Evolutionary conservation across 2,113 vertebrate genomes (phyloP).

Genomic region (Mugil cephalus): DNA sequence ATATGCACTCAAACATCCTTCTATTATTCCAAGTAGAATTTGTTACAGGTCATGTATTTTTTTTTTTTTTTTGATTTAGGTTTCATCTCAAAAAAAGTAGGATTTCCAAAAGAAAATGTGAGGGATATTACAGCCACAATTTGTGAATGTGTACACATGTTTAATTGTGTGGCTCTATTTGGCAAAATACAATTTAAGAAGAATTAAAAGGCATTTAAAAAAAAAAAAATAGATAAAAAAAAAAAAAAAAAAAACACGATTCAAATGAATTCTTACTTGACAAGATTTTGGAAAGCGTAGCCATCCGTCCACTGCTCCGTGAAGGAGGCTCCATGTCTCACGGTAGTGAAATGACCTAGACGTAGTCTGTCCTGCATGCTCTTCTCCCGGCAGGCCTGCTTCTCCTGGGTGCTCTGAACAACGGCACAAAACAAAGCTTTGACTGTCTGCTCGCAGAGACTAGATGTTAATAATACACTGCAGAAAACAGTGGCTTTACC

Average conservation of each 20-base stretch:
- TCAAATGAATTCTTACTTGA: slow-evolving; percentile 88
- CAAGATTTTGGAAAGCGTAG: slow-evolving; percentile 99
- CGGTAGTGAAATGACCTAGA: slow-evolving; percentile 98
- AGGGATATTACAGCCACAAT: too few relatives aligned
- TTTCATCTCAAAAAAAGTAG: too few relatives aligned
- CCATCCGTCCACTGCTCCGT: slow-evolving; percentile 99
- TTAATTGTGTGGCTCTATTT: too few relatives aligned
- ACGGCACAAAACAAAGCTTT: slow-evolving; percentile 1
- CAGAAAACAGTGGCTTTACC: slow-evolving; percentile 74
- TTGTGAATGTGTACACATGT: too few relatives aligned
- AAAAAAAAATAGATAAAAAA: not conserved
- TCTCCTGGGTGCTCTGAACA: slow-evolving; percentile 96
- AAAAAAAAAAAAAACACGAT: too few relatives aligned
- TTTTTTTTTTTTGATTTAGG: too few relatives aligned
- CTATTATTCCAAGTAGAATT: too few relatives aligned
- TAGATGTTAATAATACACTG: not conserved
- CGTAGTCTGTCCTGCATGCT: slow-evolving; percentile 99
- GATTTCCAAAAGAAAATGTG: too few relatives aligned
- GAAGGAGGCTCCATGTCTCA: slow-evolving; percentile 98
- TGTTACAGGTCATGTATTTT: too few relatives aligned
- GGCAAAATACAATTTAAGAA: too few relatives aligned
- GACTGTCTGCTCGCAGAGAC: not conserved
- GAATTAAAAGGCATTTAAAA: too few relatives aligned
- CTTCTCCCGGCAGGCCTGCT: slow-evolving; percentile 97
- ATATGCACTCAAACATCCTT: too few relatives aligned